Percentiles rank a stretch among this genome's conserved stretches.
Evolutionary conservation across 2,888 invertebrate species (phyloP).

Genomic region (Ophonus ardosiacus): DNA sequence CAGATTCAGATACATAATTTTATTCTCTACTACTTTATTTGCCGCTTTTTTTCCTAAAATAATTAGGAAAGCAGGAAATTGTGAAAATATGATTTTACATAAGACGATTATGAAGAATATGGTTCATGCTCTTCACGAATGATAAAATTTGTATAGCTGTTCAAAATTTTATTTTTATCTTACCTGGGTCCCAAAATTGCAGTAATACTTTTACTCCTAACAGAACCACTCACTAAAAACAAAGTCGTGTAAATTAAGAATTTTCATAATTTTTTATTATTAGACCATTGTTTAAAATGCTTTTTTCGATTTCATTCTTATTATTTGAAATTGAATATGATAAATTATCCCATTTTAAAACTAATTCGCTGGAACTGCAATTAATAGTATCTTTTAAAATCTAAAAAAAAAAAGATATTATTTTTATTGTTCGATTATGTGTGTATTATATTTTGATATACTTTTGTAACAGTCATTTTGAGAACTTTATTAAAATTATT

Average conservation of each 20-base stretch:
- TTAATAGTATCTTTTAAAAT: slow-evolving; percentile 18
- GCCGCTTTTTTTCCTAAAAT: too few species aligned
- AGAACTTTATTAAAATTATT: too few species aligned
- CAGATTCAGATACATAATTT: too few species aligned
- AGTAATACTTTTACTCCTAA: slow-evolving; percentile 82
- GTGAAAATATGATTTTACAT: too few species aligned
- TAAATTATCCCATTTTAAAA: slow-evolving; percentile 49
- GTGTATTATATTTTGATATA: too few species aligned
- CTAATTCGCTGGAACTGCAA: slow-evolving; percentile 2
- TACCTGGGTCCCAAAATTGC: slow-evolving; percentile 85
- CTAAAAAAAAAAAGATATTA: not conserved
- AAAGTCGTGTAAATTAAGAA: not conserved
- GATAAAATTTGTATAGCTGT: not conserved
- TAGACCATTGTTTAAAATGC: slow-evolving; percentile 51
- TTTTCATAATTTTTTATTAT: not conserved
- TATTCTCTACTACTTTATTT: too few species aligned
- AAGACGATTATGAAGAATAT: too few species aligned
- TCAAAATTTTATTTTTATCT: slow-evolving; percentile 60
- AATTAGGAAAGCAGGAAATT: too few species aligned
- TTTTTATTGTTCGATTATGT: too few species aligned
- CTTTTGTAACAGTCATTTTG: too few species aligned
- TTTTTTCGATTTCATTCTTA: slow-evolving; percentile 1
- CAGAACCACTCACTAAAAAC: slow-evolving; percentile 82
- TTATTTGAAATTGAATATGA: not conserved
- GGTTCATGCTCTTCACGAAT: too few species aligned